These are phyloP conservation scores for Pseudorhiza aurosa DNA, from an alignment of 30 jellyfish, hydroid and myxozoan genomes.

Conservation along the genomic window DNA sequence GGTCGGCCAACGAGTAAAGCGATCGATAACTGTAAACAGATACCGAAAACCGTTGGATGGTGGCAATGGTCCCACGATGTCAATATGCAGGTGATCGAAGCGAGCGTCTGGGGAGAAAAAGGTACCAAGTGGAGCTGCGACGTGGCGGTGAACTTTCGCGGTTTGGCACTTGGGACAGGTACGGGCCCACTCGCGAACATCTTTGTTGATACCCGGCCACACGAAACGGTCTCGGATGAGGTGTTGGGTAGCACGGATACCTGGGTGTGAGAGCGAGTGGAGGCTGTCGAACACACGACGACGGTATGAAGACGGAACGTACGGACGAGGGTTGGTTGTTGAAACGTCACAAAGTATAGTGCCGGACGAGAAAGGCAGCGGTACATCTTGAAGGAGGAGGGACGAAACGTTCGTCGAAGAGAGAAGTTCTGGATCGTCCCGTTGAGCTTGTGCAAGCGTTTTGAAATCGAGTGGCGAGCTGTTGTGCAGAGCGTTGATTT, in stretches of 20 bases:
- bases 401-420: not conserved
- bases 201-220: constrained; percentile 54
- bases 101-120: constrained; percentile 26
- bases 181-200: constrained; percentile 39
- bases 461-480: not conserved
- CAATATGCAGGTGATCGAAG: constrained; percentile 45
- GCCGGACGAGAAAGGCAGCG: constrained; percentile 29
- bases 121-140: constrained; percentile 31
- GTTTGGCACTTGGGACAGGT: constrained; percentile 41
- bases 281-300: constrained; percentile 25
- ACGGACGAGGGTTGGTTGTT: constrained; percentile 36
- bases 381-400: constrained; percentile 5
- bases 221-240: constrained; percentile 35
- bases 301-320: constrained; percentile 25
- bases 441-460: constrained; percentile 42
- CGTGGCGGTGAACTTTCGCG: constrained; percentile 37
- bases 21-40: constrained; percentile 50
- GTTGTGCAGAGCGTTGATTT: not conserved
- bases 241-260: constrained; percentile 18
- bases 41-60: constrained; percentile 17
- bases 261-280: constrained; percentile 27
- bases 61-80: too few relatives aligned
- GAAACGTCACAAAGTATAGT: constrained; percentile 40
- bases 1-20: constrained; percentile 69
- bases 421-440: constrained; percentile 15